phyloP scores from a whole-genome alignment of 2,113 vertebrate species.

The Gasterosteus aculeatus region DNA sequence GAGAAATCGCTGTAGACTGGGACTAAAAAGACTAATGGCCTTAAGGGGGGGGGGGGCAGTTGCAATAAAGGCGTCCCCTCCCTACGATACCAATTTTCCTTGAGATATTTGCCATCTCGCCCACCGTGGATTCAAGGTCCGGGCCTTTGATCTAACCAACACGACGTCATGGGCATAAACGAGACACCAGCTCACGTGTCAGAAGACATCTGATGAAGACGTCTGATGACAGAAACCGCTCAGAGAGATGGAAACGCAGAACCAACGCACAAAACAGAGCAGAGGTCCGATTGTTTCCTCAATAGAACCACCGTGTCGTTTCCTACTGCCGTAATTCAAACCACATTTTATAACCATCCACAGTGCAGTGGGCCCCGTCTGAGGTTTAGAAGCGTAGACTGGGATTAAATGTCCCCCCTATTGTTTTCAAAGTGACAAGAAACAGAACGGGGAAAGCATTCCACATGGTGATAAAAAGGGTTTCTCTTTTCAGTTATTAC shows the following conservation, averaged over 20 bases:
- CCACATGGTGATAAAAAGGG: no score
- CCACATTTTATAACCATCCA: neutral
- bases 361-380: neutral
- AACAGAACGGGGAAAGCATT: no score
- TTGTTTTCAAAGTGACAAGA: neutral
- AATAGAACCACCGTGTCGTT: neutral
- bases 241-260: neutral
- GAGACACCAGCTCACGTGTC: neutral
- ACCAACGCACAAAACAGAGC: neutral
- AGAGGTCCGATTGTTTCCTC: neutral
- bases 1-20: neutral
- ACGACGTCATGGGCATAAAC: neutral
- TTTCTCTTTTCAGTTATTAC: no score
- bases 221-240: neutral
- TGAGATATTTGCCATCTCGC: neutral
- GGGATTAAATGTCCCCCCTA: neutral
- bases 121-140: neutral
- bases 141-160: neutral
- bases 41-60: neutral
- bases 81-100: neutral
- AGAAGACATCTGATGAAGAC: neutral
- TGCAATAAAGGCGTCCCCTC: neutral
- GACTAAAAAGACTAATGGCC: neutral
- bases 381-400: neutral
- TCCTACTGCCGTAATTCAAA: neutral